phyloP scores from a whole-genome alignment of 2,113 vertebrate species.

The Lasiurus borealis region DNA sequence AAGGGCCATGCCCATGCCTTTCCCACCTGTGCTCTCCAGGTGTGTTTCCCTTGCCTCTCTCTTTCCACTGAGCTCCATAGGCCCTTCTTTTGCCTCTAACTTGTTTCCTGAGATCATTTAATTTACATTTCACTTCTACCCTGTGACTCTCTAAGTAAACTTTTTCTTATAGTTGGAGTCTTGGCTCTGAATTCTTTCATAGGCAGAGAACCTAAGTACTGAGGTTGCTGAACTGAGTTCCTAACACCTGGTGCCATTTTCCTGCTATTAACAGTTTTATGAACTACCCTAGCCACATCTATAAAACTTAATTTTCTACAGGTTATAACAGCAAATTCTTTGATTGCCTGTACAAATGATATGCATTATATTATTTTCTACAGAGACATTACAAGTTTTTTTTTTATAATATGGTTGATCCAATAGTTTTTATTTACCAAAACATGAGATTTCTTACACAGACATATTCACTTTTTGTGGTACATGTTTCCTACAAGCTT shows the following conservation, averaged over 20 bases:
- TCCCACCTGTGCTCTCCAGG: not conserved
- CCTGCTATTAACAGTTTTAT: not conserved
- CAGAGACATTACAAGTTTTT: not conserved
- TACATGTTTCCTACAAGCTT: not conserved
- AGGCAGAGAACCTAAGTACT: not conserved
- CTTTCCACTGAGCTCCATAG: not conserved
- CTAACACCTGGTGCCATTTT: not conserved
- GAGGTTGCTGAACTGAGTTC: not conserved
- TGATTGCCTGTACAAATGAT: not conserved
- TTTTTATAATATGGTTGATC: not conserved
- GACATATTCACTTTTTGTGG: not conserved
- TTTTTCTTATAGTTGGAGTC: not conserved
- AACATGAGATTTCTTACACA: not conserved
- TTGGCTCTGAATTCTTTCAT: not conserved
- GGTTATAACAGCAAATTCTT: not conserved
- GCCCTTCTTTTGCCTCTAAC: not conserved
- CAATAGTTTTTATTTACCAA: not conserved
- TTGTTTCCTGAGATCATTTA: not conserved
- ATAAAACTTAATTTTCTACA: conserved; percentile 1
- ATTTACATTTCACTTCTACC: not conserved
- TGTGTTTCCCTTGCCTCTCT: not conserved
- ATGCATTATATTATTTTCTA: conserved; percentile 7
- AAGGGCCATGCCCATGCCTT: not conserved
- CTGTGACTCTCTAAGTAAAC: not conserved
- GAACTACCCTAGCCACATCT: not conserved